These are phyloP conservation scores for Drosophila fuyamai DNA, from an alignment of 1,140 invertebrate species.

Conservation along the genomic window DNA sequence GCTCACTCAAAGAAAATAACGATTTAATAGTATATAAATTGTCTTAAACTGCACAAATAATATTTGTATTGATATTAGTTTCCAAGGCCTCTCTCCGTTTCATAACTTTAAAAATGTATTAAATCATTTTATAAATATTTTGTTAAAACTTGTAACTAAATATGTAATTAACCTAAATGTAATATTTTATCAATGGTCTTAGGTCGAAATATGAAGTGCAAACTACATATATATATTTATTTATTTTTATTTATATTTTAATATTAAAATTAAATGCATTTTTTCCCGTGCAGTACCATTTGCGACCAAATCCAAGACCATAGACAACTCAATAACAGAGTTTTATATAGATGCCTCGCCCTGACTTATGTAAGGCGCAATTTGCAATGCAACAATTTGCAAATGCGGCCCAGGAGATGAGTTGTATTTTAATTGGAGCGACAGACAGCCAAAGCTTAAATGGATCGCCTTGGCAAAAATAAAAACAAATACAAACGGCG, in stretches of 20 bases:
- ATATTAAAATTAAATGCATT: background rate
- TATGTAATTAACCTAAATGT: too few relatives aligned
- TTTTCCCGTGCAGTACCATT: constrained; percentile 6
- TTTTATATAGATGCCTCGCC: constrained; percentile 32
- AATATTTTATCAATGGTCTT: too few relatives aligned
- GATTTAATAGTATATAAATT: too few relatives aligned
- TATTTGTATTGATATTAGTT: too few relatives aligned
- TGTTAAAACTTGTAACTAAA: too few relatives aligned
- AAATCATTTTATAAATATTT: too few relatives aligned
- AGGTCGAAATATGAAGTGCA: too few relatives aligned
- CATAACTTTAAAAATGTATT: too few relatives aligned
- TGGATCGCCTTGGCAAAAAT: constrained; percentile 23
- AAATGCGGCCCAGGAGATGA: constrained; percentile 77
- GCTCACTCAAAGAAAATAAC: background rate
- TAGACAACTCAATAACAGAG: constrained; percentile 34
- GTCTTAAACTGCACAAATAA: too few relatives aligned
- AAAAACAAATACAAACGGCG: constrained; percentile 11
- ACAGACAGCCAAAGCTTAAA: constrained; percentile 43
- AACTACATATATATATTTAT: too few relatives aligned
- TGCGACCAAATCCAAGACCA: constrained; percentile 5
- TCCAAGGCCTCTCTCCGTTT: too few relatives aligned
- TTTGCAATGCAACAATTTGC: constrained; percentile 69
- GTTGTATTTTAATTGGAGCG: constrained; percentile 77
- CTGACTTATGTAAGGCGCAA: constrained; percentile 51
- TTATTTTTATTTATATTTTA: too few relatives aligned